A percentile compares a stretch with the other conserved stretches of the same genome.
phyloP scores from a whole-genome alignment of 2,797 vertebrate species.

The Lepidocolaptes lacrymiger region DNA sequence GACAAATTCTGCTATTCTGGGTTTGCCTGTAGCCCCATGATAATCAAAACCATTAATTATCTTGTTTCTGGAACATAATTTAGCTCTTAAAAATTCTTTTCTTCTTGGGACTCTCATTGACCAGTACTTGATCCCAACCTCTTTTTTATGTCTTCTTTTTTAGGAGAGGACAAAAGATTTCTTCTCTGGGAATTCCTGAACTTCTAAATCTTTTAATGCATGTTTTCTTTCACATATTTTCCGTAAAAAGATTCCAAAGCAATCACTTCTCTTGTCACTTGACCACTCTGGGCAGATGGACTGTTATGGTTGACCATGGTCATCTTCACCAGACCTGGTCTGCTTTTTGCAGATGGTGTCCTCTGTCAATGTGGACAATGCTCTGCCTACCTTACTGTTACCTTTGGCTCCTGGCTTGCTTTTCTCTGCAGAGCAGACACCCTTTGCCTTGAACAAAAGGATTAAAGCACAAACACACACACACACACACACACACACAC shows the following conservation, averaged over 20 bases:
- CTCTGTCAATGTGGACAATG: neutral
- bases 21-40: neutral
- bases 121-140: neutral
- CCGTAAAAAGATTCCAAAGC: neutral
- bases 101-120: neutral
- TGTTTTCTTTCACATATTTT: neutral
- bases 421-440: neutral
- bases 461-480: neutral
- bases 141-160: neutral
- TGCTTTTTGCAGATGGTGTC: neutral
- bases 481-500: neutral
- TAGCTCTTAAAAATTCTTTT: neutral
- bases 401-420: neutral
- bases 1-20: neutral
- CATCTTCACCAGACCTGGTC: neutral
- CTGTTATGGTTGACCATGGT: neutral
- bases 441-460: neutral
- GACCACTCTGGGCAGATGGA: neutral
- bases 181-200: neutral
- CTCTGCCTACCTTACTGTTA: neutral
- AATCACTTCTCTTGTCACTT: neutral
- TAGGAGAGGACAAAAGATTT: neutral
- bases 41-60: neutral
- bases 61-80: neutral
- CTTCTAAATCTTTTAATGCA: neutral